A percentile compares a stretch with the other conserved stretches of the same genome.
Conservation (phyloP, 2,888 invertebrate genomes). For the Aquatica leii region DNA sequence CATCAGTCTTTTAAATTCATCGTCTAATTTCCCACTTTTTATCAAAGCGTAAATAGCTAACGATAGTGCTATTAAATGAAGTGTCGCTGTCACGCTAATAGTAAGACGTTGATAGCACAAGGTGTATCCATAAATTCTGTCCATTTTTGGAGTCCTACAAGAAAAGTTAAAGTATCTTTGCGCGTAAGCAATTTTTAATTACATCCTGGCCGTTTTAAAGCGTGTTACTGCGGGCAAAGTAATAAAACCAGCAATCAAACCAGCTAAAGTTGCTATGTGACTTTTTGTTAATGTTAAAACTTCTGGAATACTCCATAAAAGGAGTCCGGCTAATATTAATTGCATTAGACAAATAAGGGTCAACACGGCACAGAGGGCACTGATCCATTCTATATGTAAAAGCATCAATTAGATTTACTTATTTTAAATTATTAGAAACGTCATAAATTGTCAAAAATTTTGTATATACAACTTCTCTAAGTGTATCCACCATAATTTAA, state of each 20-base stretch:
- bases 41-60: constrained; percentile 29
- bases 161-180: not conserved
- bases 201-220: constrained; percentile 45
- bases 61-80: constrained; percentile 37
- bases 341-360: constrained; percentile 57
- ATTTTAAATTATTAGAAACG: not conserved
- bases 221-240: constrained; percentile 47
- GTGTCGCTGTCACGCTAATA: constrained; percentile 38
- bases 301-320: constrained; percentile 45
- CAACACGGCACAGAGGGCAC: constrained; percentile 51
- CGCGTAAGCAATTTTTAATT: constrained; percentile 19
- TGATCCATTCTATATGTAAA: constrained; percentile 41
- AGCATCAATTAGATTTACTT: constrained; percentile 19
- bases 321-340: constrained; percentile 62
- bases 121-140: constrained; percentile 44
- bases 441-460: too few species aligned
- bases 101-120: constrained; percentile 47
- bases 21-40: not conserved
- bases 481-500: too few species aligned
- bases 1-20: constrained; percentile 36
- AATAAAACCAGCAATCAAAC: constrained; percentile 45
- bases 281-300: constrained; percentile 42
- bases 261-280: constrained; percentile 42
- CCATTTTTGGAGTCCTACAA: constrained; percentile 42
- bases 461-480: too few species aligned